Conservation (phyloP, 2,888 invertebrate genomes). For the Drosophila subquinaria region DNA sequence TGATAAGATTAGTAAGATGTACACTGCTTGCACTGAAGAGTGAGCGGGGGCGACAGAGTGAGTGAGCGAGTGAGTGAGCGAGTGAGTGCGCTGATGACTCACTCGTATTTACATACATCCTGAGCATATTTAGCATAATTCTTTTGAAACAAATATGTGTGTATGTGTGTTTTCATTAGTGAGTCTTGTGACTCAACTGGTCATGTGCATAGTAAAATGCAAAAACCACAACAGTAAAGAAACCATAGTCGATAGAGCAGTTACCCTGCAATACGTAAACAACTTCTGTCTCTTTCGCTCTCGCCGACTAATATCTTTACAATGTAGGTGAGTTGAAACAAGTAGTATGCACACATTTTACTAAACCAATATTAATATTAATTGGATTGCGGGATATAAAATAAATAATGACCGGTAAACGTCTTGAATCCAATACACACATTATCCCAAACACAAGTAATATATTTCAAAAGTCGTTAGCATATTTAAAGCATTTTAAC, state of each 20-base stretch:
- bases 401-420: too few species aligned
- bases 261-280: background rate
- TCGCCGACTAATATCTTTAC: too few species aligned
- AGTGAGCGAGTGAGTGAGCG: background rate
- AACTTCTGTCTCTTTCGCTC: background rate
- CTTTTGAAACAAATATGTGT: background rate
- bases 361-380: too few species aligned
- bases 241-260: background rate
- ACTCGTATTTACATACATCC: conserved; percentile 23
- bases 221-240: background rate
- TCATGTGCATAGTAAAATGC: background rate
- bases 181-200: conserved; percentile 30
- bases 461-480: too few species aligned
- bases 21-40: conserved; percentile 4
- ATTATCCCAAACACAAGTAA: too few species aligned
- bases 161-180: background rate
- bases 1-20: background rate
- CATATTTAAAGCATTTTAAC: too few species aligned
- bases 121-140: conserved; percentile 43
- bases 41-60: background rate
- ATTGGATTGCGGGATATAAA: too few species aligned
- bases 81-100: background rate
- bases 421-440: too few species aligned
- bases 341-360: too few species aligned
- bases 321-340: background rate